phyloP scores from a whole-genome alignment of 2,888 invertebrate genomes.

The Melinaea marsaeus region DNA sequence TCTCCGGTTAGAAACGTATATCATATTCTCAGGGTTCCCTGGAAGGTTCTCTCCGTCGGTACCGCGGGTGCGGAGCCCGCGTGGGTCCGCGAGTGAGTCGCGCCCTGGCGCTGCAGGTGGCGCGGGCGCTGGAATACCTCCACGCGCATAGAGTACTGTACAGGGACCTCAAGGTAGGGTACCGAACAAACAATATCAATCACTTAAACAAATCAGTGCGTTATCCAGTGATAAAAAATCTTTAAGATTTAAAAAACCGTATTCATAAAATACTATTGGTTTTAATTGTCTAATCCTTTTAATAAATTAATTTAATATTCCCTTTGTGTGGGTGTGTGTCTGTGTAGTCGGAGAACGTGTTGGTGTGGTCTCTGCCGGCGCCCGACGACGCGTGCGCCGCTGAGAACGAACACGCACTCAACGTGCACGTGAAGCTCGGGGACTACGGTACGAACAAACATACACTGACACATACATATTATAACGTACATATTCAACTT shows the following conservation, averaged over 20 bases:
- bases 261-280: too few relatives aligned
- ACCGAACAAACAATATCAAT: background rate
- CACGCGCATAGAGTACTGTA: conserved; percentile 96
- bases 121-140: conserved; percentile 96
- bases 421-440: conserved; percentile 93
- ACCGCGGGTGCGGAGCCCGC: conserved; percentile 89
- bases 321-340: background rate
- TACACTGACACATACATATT: background rate
- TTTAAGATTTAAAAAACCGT: too few relatives aligned
- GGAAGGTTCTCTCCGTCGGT: conserved; percentile 89
- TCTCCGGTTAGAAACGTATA: conserved; percentile 47
- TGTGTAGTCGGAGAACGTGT: conserved; percentile 95
- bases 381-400: conserved; percentile 80
- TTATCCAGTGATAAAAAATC: too few relatives aligned
- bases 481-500: background rate
- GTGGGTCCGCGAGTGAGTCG: conserved; percentile 89
- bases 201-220: too few relatives aligned
- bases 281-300: too few relatives aligned
- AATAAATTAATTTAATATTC: background rate
- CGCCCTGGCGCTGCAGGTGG: conserved; percentile 91
- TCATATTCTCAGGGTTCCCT: conserved; percentile 84
- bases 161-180: conserved; percentile 81
- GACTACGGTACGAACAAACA: conserved; percentile 86
- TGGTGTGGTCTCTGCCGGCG: conserved; percentile 97
- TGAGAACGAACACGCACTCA: conserved; percentile 69